Evolutionary conservation across 2,888 invertebrate species (phyloP).

Genomic region (Odontothrips loti): DNA sequence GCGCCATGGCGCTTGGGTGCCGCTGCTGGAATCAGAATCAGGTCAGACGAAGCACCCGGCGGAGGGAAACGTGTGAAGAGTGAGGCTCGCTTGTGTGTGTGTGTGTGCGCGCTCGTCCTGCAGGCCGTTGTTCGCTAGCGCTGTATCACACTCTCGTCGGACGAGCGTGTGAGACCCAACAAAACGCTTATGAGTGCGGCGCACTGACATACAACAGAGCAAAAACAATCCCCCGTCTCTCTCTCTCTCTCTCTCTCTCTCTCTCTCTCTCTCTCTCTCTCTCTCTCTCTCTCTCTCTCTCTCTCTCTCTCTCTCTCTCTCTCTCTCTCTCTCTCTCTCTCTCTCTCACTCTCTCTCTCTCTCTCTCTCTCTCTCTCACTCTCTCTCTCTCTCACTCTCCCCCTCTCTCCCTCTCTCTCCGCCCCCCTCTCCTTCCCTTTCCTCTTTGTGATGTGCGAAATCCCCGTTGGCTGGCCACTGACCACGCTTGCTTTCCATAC

Average conservation of each 20-base stretch:
- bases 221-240: background rate
- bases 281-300: background rate
- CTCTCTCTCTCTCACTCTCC: background rate
- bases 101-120: background rate
- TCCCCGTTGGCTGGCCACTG: background rate
- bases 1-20: no score
- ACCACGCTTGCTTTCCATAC: no score
- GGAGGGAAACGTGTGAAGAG: constrained; percentile 12
- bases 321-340: background rate
- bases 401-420: background rate
- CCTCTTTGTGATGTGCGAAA: background rate
- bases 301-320: constrained; percentile 1
- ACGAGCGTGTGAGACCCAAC: no score
- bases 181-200: no score
- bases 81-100: background rate
- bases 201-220: no score
- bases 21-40: no score
- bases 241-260: constrained; percentile 1
- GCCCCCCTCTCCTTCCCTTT: background rate
- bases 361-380: background rate
- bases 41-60: constrained; percentile 15
- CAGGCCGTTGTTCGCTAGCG: no score
- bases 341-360: background rate
- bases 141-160: no score
- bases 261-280: background rate